These are phyloP conservation scores for Biston stratarius DNA, from an alignment of 2,888 invertebrate genomes.

Conservation along the genomic window DNA sequence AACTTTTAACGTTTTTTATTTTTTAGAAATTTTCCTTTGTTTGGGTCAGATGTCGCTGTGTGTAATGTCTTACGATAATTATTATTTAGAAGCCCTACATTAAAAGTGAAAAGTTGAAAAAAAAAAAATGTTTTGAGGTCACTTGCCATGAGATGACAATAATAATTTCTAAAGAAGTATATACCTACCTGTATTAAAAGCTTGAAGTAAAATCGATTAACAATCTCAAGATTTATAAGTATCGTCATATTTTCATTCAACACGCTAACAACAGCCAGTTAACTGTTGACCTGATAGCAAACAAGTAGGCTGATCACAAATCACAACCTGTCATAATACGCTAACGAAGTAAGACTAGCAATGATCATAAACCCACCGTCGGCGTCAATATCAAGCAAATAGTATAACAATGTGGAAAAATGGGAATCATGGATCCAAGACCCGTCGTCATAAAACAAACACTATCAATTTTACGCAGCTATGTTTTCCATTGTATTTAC, in stretches of 20 bases:
- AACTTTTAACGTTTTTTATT: no score
- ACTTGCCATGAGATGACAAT: no score
- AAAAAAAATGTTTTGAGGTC: no score
- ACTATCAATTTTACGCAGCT: background rate
- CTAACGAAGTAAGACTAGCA: constrained; percentile 23
- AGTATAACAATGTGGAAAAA: constrained; percentile 25
- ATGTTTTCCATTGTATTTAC: no score
- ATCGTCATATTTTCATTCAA: constrained; percentile 5
- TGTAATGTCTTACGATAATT: no score
- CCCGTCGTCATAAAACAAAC: background rate
- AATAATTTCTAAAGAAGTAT: no score
- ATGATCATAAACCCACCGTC: constrained; percentile 25
- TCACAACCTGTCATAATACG: constrained; percentile 28
- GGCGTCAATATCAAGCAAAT: constrained; percentile 36
- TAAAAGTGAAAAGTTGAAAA: no score
- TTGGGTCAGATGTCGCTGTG: no score
- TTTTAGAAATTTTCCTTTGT: no score
- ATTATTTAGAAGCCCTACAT: no score
- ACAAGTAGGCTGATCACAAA: constrained; percentile 42
- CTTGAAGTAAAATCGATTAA: background rate
- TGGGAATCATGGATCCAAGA: constrained; percentile 38
- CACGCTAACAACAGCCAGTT: constrained; percentile 31
- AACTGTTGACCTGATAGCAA: constrained; percentile 40
- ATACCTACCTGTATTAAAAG: no score
- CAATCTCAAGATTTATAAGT: constrained; percentile 3